Base-by-base conservation (phyloP, 2,888 invertebrate genomes). In the Dynastes hyllus region DNA sequence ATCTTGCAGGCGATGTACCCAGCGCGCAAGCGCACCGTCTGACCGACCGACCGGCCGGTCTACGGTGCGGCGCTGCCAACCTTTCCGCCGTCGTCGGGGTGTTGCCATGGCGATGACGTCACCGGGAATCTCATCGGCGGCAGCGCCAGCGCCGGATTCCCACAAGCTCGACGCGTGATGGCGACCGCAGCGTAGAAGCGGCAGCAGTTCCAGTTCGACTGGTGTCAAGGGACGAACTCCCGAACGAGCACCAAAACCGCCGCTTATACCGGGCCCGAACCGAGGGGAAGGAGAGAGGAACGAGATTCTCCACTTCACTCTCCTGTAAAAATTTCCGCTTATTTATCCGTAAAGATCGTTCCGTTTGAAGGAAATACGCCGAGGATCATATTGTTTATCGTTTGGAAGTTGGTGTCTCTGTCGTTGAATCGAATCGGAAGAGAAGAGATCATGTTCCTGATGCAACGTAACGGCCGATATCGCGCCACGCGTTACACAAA, bases 51-150 rank as follows among this genome's bases (percentile, higher is more conserved):
- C 8, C 8, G 32, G 32, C 32, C 32, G 32, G 32, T 37, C 32
- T 37, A 45, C 45, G 45, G 8, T 45, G 40, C 67, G 67, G 67
- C 45, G 67, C 45, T 67, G 45, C 67, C 67, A 67, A 67, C 67
- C 67, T 61, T 61, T 6, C 29, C 61, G 82, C 80, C 55, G 55
- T 37, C 55, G 83, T 84, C 84, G 85, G 86, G 85, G 86, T 85
- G 86, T 85, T 85, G 84, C 85, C 86, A 85, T 85, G 83, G 84
- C 73, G 80, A 84, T 85, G 89, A 89, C 89, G 89, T 89, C 88
- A 89, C 88, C 86, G 87, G 87, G 45, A 45, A 85, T 85, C 67
- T 67, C 86, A 86, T 86, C 85, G 45, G 86, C 85, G 88, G 53
- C 53, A 53, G 53, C 65, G 29, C 65, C 29, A 32, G 29, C 69